phyloP scores from a whole-genome alignment of 2,797 vertebrate species.

The Saxicola maurus region DNA sequence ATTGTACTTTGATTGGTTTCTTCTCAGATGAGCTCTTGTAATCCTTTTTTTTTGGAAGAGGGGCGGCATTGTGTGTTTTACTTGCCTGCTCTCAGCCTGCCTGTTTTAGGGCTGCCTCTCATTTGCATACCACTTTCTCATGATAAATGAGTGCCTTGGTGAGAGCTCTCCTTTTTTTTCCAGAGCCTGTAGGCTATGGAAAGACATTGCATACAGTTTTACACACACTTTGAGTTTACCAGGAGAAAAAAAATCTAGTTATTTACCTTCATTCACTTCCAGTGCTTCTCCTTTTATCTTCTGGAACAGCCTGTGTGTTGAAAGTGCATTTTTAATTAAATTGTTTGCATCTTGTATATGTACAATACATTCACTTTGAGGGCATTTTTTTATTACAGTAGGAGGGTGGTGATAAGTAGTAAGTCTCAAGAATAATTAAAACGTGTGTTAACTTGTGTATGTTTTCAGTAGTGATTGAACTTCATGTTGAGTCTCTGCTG shows the following conservation, averaged over 20 bases:
- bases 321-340: slow-evolving; percentile 50
- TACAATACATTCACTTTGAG: slow-evolving; percentile 24
- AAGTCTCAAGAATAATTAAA: slow-evolving; percentile 50
- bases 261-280: background rate
- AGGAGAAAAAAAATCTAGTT: background rate
- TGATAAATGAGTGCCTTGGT: background rate
- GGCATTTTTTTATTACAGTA: slow-evolving; percentile 21
- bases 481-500: slow-evolving; percentile 21
- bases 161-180: background rate
- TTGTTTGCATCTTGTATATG: slow-evolving; percentile 10
- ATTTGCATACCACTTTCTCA: background rate
- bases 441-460: slow-evolving; percentile 39
- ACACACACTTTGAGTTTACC: background rate
- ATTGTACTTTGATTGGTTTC: background rate
- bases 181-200: background rate
- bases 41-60: background rate
- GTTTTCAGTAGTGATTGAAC: slow-evolving; percentile 9
- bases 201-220: background rate
- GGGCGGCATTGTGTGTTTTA: background rate
- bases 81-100: background rate
- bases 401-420: slow-evolving; percentile 28
- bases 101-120: background rate
- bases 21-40: background rate
- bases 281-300: slow-evolving; percentile 4
- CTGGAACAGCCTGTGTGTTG: background rate